Evolutionary conservation across 2,797 vertebrate genomes (phyloP).

Genomic region (Ficedula albicollis): DNA sequence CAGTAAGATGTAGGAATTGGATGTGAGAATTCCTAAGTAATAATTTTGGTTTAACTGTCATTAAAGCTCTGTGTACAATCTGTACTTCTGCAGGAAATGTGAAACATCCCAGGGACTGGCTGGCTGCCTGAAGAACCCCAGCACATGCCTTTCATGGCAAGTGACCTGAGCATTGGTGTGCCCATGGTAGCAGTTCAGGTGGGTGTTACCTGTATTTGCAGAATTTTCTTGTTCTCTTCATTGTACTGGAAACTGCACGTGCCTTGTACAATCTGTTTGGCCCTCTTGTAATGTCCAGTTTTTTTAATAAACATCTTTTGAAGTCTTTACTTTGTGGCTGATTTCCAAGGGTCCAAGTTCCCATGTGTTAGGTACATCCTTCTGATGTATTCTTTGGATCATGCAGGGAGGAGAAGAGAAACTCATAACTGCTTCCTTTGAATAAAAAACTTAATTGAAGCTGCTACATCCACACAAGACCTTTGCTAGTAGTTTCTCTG

Average conservation of each 20-base stretch:
- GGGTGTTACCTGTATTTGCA: slow-evolving; percentile 31
- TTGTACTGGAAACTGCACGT: neutral
- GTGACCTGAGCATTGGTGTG: neutral
- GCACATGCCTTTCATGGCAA: neutral
- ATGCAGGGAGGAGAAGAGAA: neutral
- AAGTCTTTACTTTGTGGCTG: slow-evolving; percentile 57
- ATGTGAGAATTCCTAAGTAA: neutral
- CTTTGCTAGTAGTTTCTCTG: neutral
- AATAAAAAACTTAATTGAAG: neutral
- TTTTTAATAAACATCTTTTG: slow-evolving; percentile 64
- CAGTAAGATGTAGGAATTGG: neutral
- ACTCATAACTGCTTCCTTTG: neutral
- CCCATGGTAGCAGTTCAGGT: neutral
- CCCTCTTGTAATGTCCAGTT: slow-evolving; percentile 36
- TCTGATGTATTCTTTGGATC: neutral
- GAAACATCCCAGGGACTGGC: neutral
- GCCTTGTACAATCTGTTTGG: neutral
- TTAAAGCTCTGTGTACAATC: neutral
- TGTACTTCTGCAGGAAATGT: slow-evolving; percentile 8
- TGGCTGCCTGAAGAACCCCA: neutral
- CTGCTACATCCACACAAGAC: neutral
- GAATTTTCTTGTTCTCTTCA: neutral
- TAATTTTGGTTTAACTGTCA: neutral
- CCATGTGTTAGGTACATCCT: neutral
- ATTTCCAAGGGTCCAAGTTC: slow-evolving; percentile 30